Percentiles rank a stretch among this genome's conserved stretches.
phyloP scores from a whole-genome alignment of 2,797 vertebrate species.

The Pseudotriccus pelzelni region DNA sequence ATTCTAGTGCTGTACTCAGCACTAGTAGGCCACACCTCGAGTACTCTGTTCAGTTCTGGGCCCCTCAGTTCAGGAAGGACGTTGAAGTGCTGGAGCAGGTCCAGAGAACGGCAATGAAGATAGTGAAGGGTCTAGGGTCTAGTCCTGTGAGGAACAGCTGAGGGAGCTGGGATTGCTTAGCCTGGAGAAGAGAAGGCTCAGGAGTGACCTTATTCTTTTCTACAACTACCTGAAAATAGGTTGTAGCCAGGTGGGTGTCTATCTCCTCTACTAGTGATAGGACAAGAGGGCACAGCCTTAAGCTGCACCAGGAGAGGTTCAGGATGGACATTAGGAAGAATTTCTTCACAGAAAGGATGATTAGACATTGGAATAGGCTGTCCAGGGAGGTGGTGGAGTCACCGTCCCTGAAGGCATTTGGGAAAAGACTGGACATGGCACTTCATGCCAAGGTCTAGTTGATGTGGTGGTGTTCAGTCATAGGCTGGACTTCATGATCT shows the following conservation, averaged over 20 bases:
- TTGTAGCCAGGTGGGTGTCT: background rate
- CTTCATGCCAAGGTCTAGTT: background rate
- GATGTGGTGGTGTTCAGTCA: accelerated
- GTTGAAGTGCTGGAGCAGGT: background rate
- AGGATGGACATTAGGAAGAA: background rate
- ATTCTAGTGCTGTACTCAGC: background rate
- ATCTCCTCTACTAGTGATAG: background rate
- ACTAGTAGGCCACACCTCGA: background rate
- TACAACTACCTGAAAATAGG: background rate
- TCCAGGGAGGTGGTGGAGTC: background rate
- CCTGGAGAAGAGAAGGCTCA: background rate
- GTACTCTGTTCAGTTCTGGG: background rate
- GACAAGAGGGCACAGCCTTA: background rate
- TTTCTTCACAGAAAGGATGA: background rate
- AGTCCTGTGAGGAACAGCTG: background rate
- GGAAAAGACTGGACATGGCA: background rate
- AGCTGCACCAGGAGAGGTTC: background rate
- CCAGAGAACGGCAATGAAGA: background rate
- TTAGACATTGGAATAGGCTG: background rate
- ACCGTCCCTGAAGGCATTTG: background rate
- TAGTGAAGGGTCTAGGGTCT: background rate
- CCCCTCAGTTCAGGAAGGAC: background rate
- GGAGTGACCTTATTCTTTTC: background rate
- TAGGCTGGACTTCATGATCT: background rate
- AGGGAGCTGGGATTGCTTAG: background rate